Conservation (phyloP, 2,113 vertebrate genomes). For the Asarcornis scutulata region DNA sequence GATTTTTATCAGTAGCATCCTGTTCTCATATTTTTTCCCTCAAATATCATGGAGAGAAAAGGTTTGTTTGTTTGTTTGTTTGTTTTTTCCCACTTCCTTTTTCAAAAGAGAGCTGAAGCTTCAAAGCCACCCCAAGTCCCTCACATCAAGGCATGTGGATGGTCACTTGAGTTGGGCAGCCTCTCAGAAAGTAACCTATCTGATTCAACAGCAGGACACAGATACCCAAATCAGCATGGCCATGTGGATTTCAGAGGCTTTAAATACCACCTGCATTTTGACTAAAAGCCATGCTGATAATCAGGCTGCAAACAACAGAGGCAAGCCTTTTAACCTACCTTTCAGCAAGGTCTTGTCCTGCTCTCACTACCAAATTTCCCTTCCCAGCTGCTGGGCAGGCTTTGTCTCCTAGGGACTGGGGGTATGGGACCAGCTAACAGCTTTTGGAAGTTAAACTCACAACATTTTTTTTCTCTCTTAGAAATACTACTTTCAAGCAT, state of each 20-base stretch:
- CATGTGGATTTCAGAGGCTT: background rate
- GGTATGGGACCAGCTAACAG: background rate
- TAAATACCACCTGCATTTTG: background rate
- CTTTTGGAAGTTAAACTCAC: background rate
- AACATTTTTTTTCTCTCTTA: background rate
- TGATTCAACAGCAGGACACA: background rate
- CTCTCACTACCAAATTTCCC: background rate
- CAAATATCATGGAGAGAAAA: background rate
- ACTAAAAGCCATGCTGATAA: background rate
- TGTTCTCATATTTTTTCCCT: background rate
- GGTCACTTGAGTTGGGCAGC: background rate
- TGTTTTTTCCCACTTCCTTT: background rate
- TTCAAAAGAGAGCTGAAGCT: background rate
- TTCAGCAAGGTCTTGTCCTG: background rate
- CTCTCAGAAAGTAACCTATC: background rate
- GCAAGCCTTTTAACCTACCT: background rate
- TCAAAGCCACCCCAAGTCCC: background rate
- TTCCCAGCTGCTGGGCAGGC: background rate
- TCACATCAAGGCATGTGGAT: too few relatives aligned
- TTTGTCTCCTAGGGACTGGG: background rate
- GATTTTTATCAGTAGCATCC: background rate
- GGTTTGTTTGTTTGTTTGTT: too few relatives aligned
- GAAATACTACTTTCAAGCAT: background rate
- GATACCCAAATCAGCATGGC: background rate
- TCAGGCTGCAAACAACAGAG: background rate